Base-by-base conservation (phyloP, 1,140 invertebrate species). In the Drosophila bocqueti region DNA sequence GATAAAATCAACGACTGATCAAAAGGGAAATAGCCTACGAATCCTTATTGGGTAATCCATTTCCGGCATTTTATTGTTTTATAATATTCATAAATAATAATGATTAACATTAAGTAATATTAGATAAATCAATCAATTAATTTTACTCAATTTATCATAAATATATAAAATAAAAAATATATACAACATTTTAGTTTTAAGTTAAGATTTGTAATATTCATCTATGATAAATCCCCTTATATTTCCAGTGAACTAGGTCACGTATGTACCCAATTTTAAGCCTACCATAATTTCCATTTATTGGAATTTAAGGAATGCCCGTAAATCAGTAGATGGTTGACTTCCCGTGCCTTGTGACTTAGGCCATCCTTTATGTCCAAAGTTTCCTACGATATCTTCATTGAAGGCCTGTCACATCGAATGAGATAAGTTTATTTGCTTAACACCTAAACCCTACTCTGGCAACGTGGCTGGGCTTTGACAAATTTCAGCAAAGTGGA, bases 401-500 rank as follows among this genome's bases (percentile, higher is more conserved):
- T 52, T 40, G 43, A 7, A 64, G 49, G 15, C 74, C 64, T 76
- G 62, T 76, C 60, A 65, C 31, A 67, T 65, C 58, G 62, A 83
- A 75, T 83, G 55, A 77, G 65, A 79, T 31, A 83, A 63, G 46
- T 68, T 76, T 60, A 45, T 52, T 49, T 54, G 49, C 43, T 31
- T 36, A 34, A 45, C 31, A 71, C 21, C 21, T 10, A 18, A 8
- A 13, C 38, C 65, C 26, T 3, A 5, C 26, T 16, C 16, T 16
- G 16, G n/a, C 16, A 45, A 10, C 31, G 8, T 43, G n/a, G 36
- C 57, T 60, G 6, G 63, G 57, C 75, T 82, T 87, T 85, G 83
- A 86, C 83, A 76, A 86, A 86, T 83, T 85, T 79, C 69, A 73
- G 76, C 59, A 60, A 68, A 83, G 79, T 86, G 80, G 83, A 86